A percentile compares a stretch with the other conserved stretches of the same genome.
Conservation (phyloP, 1,140 invertebrate species). For the Trachymyrmex septentrionalis region DNA sequence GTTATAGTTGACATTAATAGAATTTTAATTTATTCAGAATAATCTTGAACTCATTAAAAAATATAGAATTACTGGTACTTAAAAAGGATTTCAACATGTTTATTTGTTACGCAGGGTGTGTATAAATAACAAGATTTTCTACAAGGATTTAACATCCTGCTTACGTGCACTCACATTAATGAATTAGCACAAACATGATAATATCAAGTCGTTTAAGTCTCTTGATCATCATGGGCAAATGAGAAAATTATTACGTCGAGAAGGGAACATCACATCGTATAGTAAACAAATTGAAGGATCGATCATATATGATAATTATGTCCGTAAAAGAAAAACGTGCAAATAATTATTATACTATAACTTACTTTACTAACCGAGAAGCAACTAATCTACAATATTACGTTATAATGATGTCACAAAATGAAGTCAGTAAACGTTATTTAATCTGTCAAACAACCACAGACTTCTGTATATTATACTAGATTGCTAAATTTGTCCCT, state of each 20-base stretch:
- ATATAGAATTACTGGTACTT: background rate
- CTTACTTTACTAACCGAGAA: too few species aligned
- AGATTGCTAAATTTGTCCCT: too few species aligned
- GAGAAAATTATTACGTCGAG: background rate
- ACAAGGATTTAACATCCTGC: background rate
- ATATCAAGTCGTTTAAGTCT: conserved; percentile 1
- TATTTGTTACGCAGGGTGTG: conserved; percentile 14
- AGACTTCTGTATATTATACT: too few species aligned
- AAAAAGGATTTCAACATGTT: background rate
- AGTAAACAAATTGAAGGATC: background rate
- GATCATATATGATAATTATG: too few species aligned
- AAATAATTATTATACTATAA: too few species aligned
- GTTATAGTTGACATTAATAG: too few species aligned
- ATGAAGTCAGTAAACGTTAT: too few species aligned
- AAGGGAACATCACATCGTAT: background rate
- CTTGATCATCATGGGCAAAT: background rate
- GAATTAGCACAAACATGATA: background rate
- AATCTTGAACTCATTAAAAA: conserved; percentile 20
- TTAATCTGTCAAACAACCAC: too few species aligned
- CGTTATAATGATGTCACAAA: too few species aligned
- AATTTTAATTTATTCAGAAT: background rate
- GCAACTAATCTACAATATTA: too few species aligned
- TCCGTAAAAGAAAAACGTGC: too few species aligned
- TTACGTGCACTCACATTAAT: background rate
- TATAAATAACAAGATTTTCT: background rate